Conservation (phyloP, 2,113 vertebrate genomes). For the Leptobrachium ailaonicum region DNA sequence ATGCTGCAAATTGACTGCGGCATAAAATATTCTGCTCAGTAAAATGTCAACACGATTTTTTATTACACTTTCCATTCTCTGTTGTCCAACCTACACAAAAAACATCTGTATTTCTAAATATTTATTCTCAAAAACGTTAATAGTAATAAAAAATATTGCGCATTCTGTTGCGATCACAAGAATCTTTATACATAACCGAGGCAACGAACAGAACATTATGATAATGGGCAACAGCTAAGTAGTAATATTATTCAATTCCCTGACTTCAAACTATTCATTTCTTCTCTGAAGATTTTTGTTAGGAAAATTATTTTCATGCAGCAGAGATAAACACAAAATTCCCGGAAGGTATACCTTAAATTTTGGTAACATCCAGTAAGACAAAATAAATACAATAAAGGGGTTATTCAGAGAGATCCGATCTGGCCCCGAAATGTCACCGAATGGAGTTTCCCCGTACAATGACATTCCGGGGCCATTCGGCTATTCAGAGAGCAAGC, state of each 20-base stretch:
- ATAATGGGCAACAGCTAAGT: background rate
- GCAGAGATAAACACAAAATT: background rate
- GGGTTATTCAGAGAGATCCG: background rate
- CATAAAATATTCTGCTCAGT: background rate
- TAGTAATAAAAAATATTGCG: background rate
- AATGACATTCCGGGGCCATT: too few relatives aligned
- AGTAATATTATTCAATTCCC: conserved; percentile 7
- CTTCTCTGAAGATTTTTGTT: background rate
- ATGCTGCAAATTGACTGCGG: too few relatives aligned
- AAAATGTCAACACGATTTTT: background rate
- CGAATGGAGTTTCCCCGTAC: too few relatives aligned
- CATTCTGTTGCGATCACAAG: background rate
- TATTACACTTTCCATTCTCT: background rate
- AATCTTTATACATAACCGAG: conserved; percentile 7
- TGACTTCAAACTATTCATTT: conserved; percentile 1
- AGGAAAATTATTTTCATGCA: conserved; percentile 16
- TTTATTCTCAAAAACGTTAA: background rate
- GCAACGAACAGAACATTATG: conserved; percentile 4
- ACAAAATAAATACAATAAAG: background rate
- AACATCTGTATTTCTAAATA: background rate
- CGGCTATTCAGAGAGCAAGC: too few relatives aligned
- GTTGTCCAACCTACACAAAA: background rate
- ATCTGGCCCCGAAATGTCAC: too few relatives aligned
- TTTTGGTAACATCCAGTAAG: background rate
- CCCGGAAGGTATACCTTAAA: background rate